phyloP scores from a whole-genome alignment of 2,113 vertebrate species.

The Chunga burmeisteri region DNA sequence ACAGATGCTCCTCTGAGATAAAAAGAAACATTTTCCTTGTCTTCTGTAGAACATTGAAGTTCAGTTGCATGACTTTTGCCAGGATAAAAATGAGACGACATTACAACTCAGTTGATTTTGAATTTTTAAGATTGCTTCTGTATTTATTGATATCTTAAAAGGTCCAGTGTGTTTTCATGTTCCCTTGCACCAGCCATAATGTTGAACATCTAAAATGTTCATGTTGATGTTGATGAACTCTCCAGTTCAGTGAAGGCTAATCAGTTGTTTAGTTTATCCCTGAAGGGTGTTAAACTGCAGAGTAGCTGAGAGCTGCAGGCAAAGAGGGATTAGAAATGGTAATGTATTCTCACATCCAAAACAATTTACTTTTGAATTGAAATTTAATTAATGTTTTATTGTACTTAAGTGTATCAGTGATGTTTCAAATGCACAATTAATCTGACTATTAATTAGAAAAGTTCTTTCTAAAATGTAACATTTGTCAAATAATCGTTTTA shows the following conservation, averaged over 20 bases:
- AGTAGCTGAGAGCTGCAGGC: background rate
- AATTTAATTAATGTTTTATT: conserved; percentile 4
- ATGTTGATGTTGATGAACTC: background rate
- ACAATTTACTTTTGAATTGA: background rate
- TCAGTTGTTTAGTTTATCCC: background rate
- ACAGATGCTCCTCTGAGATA: background rate
- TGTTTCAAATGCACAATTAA: background rate
- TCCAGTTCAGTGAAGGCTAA: background rate
- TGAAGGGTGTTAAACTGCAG: background rate
- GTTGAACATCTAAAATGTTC: background rate
- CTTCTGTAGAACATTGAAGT: background rate
- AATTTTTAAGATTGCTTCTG: background rate
- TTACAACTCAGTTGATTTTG: background rate
- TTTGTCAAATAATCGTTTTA: background rate
- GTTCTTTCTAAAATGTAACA: background rate
- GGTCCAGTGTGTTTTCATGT: background rate
- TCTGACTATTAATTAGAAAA: conserved; percentile 21
- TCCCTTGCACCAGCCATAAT: background rate
- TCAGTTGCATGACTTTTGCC: background rate
- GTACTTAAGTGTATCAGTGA: background rate
- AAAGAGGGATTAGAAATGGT: background rate
- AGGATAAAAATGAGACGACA: background rate
- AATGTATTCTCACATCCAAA: background rate
- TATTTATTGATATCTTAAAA: background rate
- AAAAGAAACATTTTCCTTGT: background rate